Conservation (phyloP, 1,140 invertebrate genomes). For the Hylyphantes graminicola region DNA sequence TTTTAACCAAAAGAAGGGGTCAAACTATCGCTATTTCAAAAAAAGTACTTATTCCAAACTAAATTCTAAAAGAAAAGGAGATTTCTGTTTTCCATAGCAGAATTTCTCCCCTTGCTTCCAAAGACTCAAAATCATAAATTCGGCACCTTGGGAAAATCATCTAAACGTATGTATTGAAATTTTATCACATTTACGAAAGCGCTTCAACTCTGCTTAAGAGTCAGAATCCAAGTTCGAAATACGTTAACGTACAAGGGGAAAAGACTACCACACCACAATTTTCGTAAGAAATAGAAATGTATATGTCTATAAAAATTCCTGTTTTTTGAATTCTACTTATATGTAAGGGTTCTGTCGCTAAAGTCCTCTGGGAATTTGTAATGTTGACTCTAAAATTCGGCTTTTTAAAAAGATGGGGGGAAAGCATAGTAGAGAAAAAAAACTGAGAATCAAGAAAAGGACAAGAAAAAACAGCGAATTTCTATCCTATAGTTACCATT, state of each 20-base stretch:
- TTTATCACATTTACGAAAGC: slow-evolving; percentile 47
- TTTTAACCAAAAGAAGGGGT: too few species aligned
- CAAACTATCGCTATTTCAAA: too few species aligned
- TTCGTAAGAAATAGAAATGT: slow-evolving; percentile 50
- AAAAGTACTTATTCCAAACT: slow-evolving; percentile 1
- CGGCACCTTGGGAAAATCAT: slow-evolving; percentile 23
- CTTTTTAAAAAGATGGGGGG: slow-evolving; percentile 34
- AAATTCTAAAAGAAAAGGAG: background rate
- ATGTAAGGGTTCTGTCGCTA: slow-evolving; percentile 46
- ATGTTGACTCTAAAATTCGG: slow-evolving; percentile 59
- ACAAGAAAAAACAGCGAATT: slow-evolving; percentile 46
- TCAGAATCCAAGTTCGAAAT: slow-evolving; percentile 13
- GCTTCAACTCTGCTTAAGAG: slow-evolving; percentile 25
- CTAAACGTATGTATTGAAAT: slow-evolving; percentile 45
- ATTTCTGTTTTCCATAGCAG: slow-evolving; percentile 11
- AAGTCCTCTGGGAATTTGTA: slow-evolving; percentile 43
- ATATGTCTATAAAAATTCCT: slow-evolving; percentile 49
- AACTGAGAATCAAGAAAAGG: background rate
- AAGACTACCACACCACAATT: slow-evolving; percentile 42
- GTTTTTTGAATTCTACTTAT: slow-evolving; percentile 56
- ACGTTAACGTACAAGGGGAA: slow-evolving; percentile 28
- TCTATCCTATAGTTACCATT: slow-evolving; percentile 54
- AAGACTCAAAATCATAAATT: slow-evolving; percentile 30
- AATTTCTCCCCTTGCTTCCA: slow-evolving; percentile 10
- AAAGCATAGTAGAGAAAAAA: background rate